Evolutionary conservation across 2,888 invertebrate genomes (phyloP).

Genomic region (Elysia crispata): DNA sequence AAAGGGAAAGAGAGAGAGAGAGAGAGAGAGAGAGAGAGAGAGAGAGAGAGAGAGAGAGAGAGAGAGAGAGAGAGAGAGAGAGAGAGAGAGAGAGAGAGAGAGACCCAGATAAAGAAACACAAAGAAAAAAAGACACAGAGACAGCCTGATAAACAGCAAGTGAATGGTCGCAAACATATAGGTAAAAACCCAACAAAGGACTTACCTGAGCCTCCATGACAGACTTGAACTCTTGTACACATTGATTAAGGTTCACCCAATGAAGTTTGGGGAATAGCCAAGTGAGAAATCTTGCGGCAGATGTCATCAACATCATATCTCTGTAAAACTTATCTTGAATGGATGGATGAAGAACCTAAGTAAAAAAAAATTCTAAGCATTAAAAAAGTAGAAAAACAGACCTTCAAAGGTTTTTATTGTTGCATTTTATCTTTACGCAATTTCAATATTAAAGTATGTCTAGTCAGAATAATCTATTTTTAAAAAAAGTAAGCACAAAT

Average conservation of each 20-base stretch:
- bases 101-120: neutral
- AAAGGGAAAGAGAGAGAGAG: neutral
- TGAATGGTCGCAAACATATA: neutral
- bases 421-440: no score
- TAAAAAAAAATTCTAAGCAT: constrained; percentile 5
- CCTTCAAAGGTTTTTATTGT: no score
- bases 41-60: neutral
- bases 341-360: constrained; percentile 77
- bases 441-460: no score
- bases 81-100: constrained; percentile 12
- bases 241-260: constrained; percentile 79
- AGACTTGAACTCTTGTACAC: constrained; percentile 78
- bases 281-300: constrained; percentile 69
- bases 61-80: neutral
- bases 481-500: no score
- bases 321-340: constrained; percentile 74
- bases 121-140: constrained; percentile 21
- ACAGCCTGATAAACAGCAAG: neutral
- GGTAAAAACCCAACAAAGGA: constrained; percentile 10
- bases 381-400: no score
- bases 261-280: constrained; percentile 75
- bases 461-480: no score
- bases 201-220: constrained; percentile 78
- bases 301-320: constrained; percentile 78
- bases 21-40: neutral